Percentiles rank a stretch among this genome's conserved stretches.
Evolutionary conservation across 2,888 invertebrate species (phyloP).

Genomic region (Apotomis betuletana): DNA sequence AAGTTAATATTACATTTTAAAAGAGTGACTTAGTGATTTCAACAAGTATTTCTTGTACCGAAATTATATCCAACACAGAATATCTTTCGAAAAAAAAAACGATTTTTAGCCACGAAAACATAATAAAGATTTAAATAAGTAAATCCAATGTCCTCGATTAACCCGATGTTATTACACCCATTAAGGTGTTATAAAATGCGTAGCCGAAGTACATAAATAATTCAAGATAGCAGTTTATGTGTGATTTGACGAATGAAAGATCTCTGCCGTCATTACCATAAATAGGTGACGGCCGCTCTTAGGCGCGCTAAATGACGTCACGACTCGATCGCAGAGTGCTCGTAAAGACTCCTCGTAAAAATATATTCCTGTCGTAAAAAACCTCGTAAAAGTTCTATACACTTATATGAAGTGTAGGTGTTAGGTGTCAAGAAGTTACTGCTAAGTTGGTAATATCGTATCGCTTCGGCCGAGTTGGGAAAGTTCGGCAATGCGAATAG

Average conservation of each 20-base stretch:
- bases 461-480: slow-evolving; percentile 20
- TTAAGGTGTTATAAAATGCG: slow-evolving; percentile 8
- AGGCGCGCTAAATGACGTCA: slow-evolving; percentile 25
- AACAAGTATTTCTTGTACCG: too few relatives aligned
- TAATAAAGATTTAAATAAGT: background rate
- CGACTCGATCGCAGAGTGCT: slow-evolving; percentile 39
- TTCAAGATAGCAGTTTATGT: slow-evolving; percentile 35
- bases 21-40: too few relatives aligned
- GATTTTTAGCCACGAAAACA: background rate
- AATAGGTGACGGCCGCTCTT: slow-evolving; percentile 31
- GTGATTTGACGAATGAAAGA: slow-evolving; percentile 18
- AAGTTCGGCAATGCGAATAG: slow-evolving; percentile 8
- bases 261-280: slow-evolving; percentile 24
- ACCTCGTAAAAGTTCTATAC: slow-evolving; percentile 30
- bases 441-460: slow-evolving; percentile 29
- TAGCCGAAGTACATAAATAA: background rate
- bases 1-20: background rate
- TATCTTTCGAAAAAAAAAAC: too few relatives aligned
- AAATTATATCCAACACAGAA: too few relatives aligned
- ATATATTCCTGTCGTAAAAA: slow-evolving; percentile 39
- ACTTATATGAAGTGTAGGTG: slow-evolving; percentile 9
- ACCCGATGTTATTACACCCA: slow-evolving; percentile 7
- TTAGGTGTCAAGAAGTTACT: slow-evolving; percentile 30
- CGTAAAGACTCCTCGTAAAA: slow-evolving; percentile 39
- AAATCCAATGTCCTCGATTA: background rate